Percentiles rank a stretch among this genome's conserved stretches.
Conservation (phyloP, 2,888 invertebrate species). For the Ectemnius continuus region DNA sequence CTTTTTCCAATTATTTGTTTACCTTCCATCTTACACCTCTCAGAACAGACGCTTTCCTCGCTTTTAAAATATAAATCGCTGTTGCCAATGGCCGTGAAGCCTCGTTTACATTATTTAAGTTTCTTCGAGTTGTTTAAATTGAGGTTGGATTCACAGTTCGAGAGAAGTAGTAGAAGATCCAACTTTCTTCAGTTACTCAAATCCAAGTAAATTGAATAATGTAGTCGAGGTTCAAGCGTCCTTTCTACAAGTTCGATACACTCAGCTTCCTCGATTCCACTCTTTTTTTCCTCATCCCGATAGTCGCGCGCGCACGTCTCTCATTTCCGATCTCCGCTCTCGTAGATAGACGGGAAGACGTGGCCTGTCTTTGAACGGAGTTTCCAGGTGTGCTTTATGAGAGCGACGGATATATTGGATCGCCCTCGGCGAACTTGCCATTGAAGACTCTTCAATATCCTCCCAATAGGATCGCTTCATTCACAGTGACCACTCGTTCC, state of each 20-base stretch:
- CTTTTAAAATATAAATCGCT: no score
- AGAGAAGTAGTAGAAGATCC: no score
- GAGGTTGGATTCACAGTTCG: no score
- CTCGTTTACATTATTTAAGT: no score
- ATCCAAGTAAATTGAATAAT: no score
- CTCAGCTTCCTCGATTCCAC: not conserved
- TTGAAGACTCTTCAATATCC: not conserved
- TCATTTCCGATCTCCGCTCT: constrained; percentile 12
- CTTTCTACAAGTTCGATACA: not conserved
- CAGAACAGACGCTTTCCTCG: no score
- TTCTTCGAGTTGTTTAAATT: no score
- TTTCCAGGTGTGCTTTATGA: not conserved
- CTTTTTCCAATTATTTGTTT: not conserved
- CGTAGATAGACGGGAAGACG: not conserved
- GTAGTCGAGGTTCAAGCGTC: not conserved
- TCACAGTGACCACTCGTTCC: no score
- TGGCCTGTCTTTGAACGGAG: not conserved
- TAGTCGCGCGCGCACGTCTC: not conserved
- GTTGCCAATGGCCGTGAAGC: no score
- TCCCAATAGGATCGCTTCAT: no score
- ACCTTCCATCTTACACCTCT: not conserved
- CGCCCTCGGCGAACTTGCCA: not conserved
- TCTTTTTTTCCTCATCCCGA: not conserved
- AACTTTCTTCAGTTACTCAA: no score
- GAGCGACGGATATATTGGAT: not conserved